A percentile compares a stretch with the other conserved stretches of the same genome.
Conservation (phyloP, 2,113 vertebrate genomes). For the Cyprinodon tularosa region DNA sequence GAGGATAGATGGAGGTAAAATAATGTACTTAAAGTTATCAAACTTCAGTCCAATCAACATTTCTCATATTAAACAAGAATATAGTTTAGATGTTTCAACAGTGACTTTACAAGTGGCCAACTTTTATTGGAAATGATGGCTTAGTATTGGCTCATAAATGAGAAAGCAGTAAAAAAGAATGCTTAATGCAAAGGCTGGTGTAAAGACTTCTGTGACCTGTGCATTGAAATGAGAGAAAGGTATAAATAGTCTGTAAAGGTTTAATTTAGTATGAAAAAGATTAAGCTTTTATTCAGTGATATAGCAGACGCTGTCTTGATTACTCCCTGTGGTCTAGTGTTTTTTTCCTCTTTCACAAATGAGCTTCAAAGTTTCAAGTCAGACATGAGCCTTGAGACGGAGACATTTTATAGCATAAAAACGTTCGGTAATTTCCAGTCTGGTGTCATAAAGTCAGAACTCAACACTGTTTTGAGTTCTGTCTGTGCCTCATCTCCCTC, state of each 20-base stretch:
- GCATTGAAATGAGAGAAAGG: not conserved
- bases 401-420: constrained; percentile 37
- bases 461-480: constrained; percentile 40
- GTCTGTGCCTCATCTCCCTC: constrained; percentile 21
- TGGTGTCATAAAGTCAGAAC: constrained; percentile 56
- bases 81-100: not conserved
- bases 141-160: not conserved
- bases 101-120: not conserved
- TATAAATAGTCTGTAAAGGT: not conserved
- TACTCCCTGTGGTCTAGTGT: rapidly evolving
- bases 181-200: not conserved
- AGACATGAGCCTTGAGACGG: constrained; percentile 41
- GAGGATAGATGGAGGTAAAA: not conserved
- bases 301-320: not conserved
- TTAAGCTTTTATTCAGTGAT: not conserved
- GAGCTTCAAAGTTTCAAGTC: constrained; percentile 19
- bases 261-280: not conserved
- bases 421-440: constrained; percentile 42
- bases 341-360: constrained; percentile 5
- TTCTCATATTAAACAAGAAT: not conserved
- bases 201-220: not conserved
- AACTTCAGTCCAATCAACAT: not conserved
- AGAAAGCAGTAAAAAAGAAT: not conserved
- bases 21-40: not conserved
- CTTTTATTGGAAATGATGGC: not conserved